phyloP scores from a whole-genome alignment of 2,888 invertebrate species.

The Lasioglossum zephyrum region DNA sequence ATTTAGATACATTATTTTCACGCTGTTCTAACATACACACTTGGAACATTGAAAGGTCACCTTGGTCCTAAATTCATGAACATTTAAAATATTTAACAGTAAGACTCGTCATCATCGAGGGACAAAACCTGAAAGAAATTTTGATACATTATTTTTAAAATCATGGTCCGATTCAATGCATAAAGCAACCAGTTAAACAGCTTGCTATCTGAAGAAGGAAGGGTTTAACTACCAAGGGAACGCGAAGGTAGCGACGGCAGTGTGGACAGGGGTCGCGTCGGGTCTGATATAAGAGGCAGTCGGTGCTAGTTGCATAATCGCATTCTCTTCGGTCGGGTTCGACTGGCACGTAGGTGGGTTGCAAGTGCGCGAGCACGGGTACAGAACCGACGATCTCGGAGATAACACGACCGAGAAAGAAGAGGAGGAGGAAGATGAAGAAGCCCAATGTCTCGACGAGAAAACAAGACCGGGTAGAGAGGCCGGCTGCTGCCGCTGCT shows the following conservation, averaged over 20 bases:
- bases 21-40: too few species aligned
- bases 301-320: slow-evolving; percentile 78
- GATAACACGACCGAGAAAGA: slow-evolving; percentile 42
- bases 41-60: too few species aligned
- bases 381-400: slow-evolving; percentile 30
- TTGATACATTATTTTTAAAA: neutral
- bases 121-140: too few species aligned
- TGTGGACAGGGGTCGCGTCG: slow-evolving; percentile 18
- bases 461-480: slow-evolving; percentile 22
- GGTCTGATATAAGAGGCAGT: slow-evolving; percentile 53
- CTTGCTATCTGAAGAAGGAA: neutral
- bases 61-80: too few species aligned
- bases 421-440: neutral
- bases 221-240: neutral
- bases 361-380: slow-evolving; percentile 28
- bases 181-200: neutral
- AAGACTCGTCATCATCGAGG: too few species aligned
- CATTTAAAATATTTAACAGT: too few species aligned
- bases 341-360: slow-evolving; percentile 53
- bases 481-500: slow-evolving; percentile 3
- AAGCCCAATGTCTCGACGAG: slow-evolving; percentile 22
- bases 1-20: too few species aligned
- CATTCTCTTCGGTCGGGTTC: slow-evolving; percentile 72
- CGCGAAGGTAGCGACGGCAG: neutral
- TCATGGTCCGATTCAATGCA: neutral